These are phyloP conservation scores for Enteromius paludinosus DNA, from an alignment of 2,797 vertebrate genomes.

Conservation along the genomic window DNA sequence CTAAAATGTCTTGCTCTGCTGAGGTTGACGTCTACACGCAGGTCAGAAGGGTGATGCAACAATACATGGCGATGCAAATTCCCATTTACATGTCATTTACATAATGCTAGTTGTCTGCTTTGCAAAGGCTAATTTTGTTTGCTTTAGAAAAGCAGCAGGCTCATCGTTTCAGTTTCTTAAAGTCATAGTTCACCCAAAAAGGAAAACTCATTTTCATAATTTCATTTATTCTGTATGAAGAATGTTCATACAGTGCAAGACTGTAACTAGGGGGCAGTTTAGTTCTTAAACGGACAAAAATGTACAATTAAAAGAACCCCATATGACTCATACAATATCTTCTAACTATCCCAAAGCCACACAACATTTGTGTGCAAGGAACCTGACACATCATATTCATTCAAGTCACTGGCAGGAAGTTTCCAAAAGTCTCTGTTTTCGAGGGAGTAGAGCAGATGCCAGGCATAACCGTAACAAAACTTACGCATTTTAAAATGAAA, in stretches of 20 bases:
- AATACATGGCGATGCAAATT: slow-evolving; percentile 19
- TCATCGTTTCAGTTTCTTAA: neutral
- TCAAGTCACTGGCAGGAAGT: neutral
- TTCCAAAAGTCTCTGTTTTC: neutral
- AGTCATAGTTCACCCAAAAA: neutral
- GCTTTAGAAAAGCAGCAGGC: slow-evolving; percentile 30
- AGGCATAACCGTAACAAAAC: neutral
- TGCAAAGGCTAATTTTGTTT: slow-evolving; percentile 26
- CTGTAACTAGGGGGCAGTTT: neutral
- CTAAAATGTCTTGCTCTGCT: neutral
- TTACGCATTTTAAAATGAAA: neutral
- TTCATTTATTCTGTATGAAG: neutral
- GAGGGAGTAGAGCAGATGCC: neutral
- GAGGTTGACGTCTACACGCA: neutral
- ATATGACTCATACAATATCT: neutral
- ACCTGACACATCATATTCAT: neutral
- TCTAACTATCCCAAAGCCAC: neutral
- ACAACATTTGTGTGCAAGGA: neutral
- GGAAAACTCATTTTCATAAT: neutral
- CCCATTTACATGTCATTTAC: slow-evolving; percentile 19
- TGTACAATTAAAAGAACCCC: neutral
- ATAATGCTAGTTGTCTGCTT: slow-evolving; percentile 28
- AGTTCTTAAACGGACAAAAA: neutral
- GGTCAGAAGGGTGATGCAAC: neutral
- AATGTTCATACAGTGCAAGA: neutral